phyloP scores from a whole-genome alignment of 2,888 invertebrate species.

The Leucania comma region DNA sequence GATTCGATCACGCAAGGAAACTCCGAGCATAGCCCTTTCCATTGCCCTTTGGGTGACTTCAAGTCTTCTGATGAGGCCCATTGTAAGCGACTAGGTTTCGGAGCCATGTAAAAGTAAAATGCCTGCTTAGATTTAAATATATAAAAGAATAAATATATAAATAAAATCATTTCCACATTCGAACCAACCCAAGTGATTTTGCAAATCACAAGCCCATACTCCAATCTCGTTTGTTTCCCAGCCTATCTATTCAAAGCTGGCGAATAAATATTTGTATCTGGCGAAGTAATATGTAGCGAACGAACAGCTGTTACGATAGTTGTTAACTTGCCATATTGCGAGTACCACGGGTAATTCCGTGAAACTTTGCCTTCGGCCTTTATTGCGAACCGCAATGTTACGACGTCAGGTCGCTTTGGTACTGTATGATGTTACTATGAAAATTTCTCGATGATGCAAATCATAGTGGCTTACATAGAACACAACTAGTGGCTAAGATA shows the following conservation, averaged over 20 bases:
- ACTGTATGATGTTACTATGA: conserved; percentile 5
- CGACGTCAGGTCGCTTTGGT: conserved; percentile 29
- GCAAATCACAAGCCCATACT: conserved; percentile 36
- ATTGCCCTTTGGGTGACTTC: too few relatives aligned
- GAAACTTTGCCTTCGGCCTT: conserved; percentile 66
- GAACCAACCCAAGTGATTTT: neutral
- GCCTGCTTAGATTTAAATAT: too few relatives aligned
- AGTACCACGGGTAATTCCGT: conserved; percentile 63
- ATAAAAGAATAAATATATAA: too few relatives aligned
- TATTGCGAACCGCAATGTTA: conserved; percentile 63
- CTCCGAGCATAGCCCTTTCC: too few relatives aligned
- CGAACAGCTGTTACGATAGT: conserved; percentile 66
- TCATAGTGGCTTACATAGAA: neutral
- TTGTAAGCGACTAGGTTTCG: too few relatives aligned
- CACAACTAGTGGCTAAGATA: too few relatives aligned
- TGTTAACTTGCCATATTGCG: conserved; percentile 64
- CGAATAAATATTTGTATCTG: conserved; percentile 52
- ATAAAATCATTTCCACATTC: conserved; percentile 11
- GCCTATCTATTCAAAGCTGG: conserved; percentile 52
- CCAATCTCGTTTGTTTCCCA: conserved; percentile 10
- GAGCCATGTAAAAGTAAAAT: too few relatives aligned
- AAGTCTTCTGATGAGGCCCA: too few relatives aligned
- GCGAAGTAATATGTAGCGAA: conserved; percentile 41
- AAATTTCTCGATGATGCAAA: neutral
- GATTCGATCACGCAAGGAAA: too few relatives aligned